Evolutionary conservation across 2,113 vertebrate genomes (phyloP), one percentile per base, ranked within the genome.

Genomic region (Solea senegalensis): DNA sequence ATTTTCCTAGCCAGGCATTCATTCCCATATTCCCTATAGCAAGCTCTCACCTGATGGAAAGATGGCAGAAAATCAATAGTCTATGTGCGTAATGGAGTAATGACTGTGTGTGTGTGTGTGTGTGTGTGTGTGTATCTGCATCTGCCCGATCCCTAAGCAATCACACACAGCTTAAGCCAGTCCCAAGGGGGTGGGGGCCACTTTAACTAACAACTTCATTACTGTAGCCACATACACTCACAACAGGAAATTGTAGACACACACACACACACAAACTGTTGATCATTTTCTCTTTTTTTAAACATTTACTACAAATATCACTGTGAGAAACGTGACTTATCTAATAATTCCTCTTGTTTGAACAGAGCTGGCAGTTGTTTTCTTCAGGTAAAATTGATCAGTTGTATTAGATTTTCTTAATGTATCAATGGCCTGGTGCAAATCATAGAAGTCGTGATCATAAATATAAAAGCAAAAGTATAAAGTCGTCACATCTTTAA

Each of bases 41-140:
- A 94, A 90, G 91, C 90, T 91, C 92, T 94, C 83, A 89, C 91
- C 90, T 93, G 86, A 88, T 93, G 92, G 86, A 95, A 93, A 90
- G 81, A 88, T 92, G 94, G 94, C 94, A 96, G 93, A 80, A 97
- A 97, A 95, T 96, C 94, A 94, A 95, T 96, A 93, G 81, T 59
- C 81, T 72, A 83, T 90, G 82, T 90, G 92, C 90, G 92, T 94
- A 94, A 96, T 94, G 83, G 92, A 92, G 94, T 94, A 91, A 95
- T 94, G 93, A 92, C 83, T 90, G 79, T 82, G 65, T 86, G 87
- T 85, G 82, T 88, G 65, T 84, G 73, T 82, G 79, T 84, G 70
- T 73, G 86, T 84, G 78, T 86, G 76, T 86, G 83, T 86, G 88
- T 89, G 87, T 89, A 84, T 85, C 73, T 87, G 77, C 86, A 84